A percentile compares a stretch with the other conserved stretches of the same genome.
phyloP scores from a whole-genome alignment of 2,888 invertebrate genomes.

The Cephus runcator region DNA sequence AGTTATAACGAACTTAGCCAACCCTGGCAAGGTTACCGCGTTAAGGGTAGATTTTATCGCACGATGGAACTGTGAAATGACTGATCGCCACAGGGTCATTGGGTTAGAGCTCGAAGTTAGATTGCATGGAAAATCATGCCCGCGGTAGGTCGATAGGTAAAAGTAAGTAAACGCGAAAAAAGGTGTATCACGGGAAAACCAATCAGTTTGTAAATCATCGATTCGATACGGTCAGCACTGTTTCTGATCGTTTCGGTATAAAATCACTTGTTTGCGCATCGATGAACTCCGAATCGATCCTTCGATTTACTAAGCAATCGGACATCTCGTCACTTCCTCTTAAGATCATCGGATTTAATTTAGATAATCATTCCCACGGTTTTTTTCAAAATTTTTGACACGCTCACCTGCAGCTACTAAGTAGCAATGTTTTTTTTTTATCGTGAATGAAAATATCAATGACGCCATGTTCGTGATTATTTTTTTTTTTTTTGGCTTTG shows the following conservation, averaged over 20 bases:
- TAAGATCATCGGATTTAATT: neutral
- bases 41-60: constrained; percentile 63
- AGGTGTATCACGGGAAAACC: constrained; percentile 6
- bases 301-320: neutral
- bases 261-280: constrained; percentile 6
- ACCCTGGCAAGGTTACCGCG: constrained; percentile 35
- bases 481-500: neutral
- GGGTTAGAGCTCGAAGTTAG: constrained; percentile 13
- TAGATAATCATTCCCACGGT: neutral
- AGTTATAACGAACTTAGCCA: constrained; percentile 41
- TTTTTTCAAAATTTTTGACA: neutral
- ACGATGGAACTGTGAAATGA: constrained; percentile 48
- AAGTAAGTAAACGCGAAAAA: neutral
- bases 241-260: neutral
- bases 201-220: constrained; percentile 3
- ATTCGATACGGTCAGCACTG: constrained; percentile 2
- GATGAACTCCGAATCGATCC: neutral
- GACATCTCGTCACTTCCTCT: neutral
- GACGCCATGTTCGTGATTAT: neutral
- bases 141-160: constrained; percentile 8
- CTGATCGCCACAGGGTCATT: constrained; percentile 35
- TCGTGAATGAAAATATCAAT: neutral
- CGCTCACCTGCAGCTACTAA: neutral
- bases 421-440: neutral
- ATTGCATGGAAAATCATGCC: constrained; percentile 24